Conservation (phyloP, 2,797 vertebrate species). For the Cygnus olor region DNA sequence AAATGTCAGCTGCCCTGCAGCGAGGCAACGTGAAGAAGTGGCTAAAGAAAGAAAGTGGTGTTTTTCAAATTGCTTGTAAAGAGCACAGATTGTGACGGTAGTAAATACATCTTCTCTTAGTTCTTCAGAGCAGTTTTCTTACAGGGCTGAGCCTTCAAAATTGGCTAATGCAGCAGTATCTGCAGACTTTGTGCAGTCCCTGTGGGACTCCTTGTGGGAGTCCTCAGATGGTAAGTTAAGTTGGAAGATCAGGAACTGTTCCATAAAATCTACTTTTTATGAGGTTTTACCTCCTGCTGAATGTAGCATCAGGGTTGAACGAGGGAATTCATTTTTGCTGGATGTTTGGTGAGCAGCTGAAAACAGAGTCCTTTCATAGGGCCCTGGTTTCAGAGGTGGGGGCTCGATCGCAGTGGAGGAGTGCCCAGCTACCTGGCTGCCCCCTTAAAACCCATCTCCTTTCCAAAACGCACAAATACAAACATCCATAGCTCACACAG, state of each 20-base stretch:
- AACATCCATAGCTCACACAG: conserved; percentile 17
- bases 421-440: neutral
- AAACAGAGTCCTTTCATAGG: neutral
- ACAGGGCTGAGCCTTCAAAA: neutral
- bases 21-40: neutral
- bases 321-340: neutral
- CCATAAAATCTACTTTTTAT: neutral
- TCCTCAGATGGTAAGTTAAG: neutral
- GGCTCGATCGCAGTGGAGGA: neutral
- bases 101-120: neutral
- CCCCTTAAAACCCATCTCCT: conserved; percentile 37
- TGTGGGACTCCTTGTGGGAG: neutral
- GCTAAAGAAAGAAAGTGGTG: neutral
- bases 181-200: neutral
- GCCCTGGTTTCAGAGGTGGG: rapidly evolving
- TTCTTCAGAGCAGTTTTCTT: neutral
- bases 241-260: conserved; percentile 9
- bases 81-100: neutral
- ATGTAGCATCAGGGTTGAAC: neutral
- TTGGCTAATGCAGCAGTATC: neutral
- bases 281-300: conserved; percentile 3
- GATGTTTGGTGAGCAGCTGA: neutral
- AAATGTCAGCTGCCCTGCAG: neutral
- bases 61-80: neutral
- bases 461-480: conserved; percentile 50